Evolutionary conservation across 2,888 invertebrate species (phyloP).

Genomic region (Hanleya hanleyi): DNA sequence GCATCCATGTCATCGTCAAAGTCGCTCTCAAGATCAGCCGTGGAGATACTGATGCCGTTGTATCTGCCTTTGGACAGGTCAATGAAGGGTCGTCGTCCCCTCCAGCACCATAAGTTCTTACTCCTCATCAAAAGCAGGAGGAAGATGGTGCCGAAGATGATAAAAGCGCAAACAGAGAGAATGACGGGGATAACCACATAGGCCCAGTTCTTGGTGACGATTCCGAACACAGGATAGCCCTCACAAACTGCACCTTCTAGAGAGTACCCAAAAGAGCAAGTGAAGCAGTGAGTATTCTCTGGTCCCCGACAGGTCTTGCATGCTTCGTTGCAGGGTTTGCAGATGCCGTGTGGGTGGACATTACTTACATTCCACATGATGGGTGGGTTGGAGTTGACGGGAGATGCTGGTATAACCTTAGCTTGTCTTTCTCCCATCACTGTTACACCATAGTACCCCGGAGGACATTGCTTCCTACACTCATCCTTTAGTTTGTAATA

Average conservation of each 20-base stretch:
- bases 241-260: background rate
- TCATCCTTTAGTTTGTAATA: background rate
- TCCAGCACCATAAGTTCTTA: background rate
- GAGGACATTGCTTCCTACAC: background rate
- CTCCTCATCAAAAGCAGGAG: background rate
- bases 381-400: background rate
- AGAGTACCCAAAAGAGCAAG: background rate
- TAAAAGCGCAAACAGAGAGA: background rate
- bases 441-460: background rate
- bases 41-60: background rate
- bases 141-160: background rate
- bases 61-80: background rate
- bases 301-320: background rate
- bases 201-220: too few species aligned
- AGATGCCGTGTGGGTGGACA: background rate
- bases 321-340: background rate
- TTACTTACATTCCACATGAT: background rate
- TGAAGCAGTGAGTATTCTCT: background rate
- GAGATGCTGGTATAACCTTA: background rate
- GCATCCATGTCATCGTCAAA: too few species aligned
- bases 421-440: too few species aligned
- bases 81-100: background rate
- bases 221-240: background rate
- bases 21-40: background rate
- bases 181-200: background rate